phyloP scores from a whole-genome alignment of 1,140 invertebrate species.

The Camponotus floridanus region DNA sequence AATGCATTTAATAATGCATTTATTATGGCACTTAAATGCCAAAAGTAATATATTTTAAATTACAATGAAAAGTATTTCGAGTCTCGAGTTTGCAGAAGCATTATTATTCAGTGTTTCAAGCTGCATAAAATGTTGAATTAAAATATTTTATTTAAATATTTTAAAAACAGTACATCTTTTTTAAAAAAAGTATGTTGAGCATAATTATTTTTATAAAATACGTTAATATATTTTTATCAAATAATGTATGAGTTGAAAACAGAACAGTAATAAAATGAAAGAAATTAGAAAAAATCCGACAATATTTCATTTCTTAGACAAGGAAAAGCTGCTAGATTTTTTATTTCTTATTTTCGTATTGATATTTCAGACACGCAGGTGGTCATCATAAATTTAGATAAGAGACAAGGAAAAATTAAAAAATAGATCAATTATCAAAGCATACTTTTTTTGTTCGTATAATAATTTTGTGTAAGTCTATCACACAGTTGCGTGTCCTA shows the following conservation, averaged over 20 bases:
- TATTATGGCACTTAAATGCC: neutral
- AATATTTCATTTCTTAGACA: neutral
- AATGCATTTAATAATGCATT: neutral
- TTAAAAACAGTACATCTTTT: neutral
- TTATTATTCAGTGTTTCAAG: neutral
- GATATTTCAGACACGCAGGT: constrained; percentile 40
- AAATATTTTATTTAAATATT: neutral
- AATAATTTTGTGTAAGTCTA: constrained; percentile 24
- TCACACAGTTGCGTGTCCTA: neutral
- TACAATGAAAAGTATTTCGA: neutral
- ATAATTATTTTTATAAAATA: neutral
- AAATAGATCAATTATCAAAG: constrained; percentile 20
- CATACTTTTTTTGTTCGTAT: neutral
- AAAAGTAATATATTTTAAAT: neutral
- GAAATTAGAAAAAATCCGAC: constrained; percentile 3
- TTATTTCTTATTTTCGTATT: neutral
- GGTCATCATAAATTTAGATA: constrained; percentile 35
- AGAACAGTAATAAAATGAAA: neutral
- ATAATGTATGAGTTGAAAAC: neutral
- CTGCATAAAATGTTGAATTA: neutral
- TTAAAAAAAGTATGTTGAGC: neutral
- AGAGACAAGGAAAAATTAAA: constrained; percentile 13
- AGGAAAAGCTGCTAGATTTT: constrained; percentile 15
- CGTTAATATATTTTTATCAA: neutral
- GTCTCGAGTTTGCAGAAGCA: neutral